Percentiles rank a stretch among this genome's conserved stretches.
Evolutionary conservation across 2,113 vertebrate species (phyloP).

Genomic region (Meriones unguiculatus): DNA sequence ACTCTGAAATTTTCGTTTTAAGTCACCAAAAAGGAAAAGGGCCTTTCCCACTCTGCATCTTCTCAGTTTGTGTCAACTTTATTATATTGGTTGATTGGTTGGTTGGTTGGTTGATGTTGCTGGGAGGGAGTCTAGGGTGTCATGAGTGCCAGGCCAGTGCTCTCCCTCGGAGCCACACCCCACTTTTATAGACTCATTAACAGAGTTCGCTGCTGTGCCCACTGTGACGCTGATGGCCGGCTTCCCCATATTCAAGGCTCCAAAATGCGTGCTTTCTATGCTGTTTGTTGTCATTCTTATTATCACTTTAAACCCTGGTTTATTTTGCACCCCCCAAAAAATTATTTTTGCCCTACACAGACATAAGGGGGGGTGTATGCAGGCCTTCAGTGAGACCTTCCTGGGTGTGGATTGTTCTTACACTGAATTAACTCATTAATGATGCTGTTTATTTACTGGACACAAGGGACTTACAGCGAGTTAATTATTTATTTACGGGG

Average conservation of each 20-base stretch:
- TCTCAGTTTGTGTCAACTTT: background rate
- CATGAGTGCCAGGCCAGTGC: background rate
- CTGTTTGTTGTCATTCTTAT: background rate
- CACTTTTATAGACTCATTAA: background rate
- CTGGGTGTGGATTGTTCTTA: background rate
- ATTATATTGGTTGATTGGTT: background rate
- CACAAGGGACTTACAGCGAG: background rate
- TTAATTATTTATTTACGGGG: conserved; percentile 41
- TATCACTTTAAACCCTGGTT: background rate
- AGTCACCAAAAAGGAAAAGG: background rate
- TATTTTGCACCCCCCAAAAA: background rate
- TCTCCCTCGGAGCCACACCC: background rate
- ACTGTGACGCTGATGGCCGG: too few relatives aligned
- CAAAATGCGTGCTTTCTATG: background rate
- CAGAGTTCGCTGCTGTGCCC: background rate
- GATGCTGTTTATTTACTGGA: background rate
- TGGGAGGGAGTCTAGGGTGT: background rate
- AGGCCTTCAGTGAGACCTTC: background rate
- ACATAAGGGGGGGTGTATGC: background rate
- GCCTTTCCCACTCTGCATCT: background rate
- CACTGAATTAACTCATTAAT: background rate
- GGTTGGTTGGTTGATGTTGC: background rate
- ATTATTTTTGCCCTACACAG: background rate
- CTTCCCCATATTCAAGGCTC: background rate
- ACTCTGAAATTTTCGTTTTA: background rate